Conservation (phyloP, 2,113 vertebrate species). For the Illadopsis cleaveri region DNA sequence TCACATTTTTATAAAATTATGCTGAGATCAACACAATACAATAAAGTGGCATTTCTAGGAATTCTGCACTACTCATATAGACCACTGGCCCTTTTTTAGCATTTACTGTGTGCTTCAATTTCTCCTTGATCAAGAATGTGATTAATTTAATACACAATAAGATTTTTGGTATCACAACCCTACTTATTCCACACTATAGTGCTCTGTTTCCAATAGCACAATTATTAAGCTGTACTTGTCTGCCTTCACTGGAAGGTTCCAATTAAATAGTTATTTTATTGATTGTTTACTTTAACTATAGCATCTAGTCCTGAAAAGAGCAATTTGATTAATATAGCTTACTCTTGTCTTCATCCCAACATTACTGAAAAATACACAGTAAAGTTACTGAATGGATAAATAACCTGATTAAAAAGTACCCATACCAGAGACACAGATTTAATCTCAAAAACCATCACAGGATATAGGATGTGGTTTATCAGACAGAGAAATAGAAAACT, state of each 20-base stretch:
- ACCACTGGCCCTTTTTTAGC: not conserved
- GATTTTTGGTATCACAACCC: not conserved
- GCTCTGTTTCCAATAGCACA: not conserved
- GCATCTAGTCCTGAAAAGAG: not conserved
- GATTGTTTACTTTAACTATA: not conserved
- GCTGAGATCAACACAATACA: not conserved
- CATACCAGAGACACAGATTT: not conserved
- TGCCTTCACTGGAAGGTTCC: not conserved
- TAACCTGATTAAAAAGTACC: not conserved
- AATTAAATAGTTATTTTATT: not conserved
- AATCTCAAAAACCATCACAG: not conserved
- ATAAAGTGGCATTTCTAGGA: not conserved
- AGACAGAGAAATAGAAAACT: not conserved
- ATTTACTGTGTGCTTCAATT: not conserved
- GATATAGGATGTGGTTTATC: not conserved
- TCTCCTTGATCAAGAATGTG: not conserved
- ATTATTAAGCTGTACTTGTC: not conserved
- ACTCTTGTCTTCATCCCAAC: not conserved
- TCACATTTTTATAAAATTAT: not conserved
- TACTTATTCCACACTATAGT: not conserved
- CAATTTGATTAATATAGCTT: not conserved
- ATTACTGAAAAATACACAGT: not conserved
- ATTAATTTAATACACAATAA: not conserved
- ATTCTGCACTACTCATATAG: not conserved
- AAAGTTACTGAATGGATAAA: not conserved